Percentiles rank a stretch among this genome's conserved stretches.
Conservation (phyloP, 2,113 vertebrate genomes). For the Marmota monax region DNA sequence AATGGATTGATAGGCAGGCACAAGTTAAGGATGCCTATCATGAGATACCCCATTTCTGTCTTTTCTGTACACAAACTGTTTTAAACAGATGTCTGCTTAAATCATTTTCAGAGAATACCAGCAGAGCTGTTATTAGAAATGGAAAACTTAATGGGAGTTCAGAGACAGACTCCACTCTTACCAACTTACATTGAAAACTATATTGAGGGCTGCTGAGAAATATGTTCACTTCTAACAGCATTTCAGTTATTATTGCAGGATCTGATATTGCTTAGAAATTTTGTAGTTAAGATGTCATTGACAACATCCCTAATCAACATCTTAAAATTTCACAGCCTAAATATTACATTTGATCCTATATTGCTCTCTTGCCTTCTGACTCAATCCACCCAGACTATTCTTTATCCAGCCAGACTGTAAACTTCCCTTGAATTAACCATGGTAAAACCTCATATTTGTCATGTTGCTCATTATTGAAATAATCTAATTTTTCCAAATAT, state of each 20-base stretch:
- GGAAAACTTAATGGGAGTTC: neutral
- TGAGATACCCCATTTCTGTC: neutral
- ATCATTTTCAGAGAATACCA: neutral
- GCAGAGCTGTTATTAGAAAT: neutral
- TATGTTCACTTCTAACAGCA: neutral
- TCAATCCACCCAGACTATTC: neutral
- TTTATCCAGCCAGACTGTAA: neutral
- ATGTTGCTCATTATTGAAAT: neutral
- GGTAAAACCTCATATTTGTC: neutral
- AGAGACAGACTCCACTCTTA: neutral
- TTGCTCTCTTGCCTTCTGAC: conserved; percentile 20
- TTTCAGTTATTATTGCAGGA: neutral
- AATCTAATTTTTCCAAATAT: neutral
- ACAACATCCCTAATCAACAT: conserved; percentile 20
- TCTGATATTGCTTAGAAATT: neutral
- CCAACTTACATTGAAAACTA: neutral
- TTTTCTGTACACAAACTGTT: neutral
- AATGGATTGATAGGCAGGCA: neutral
- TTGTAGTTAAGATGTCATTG: neutral
- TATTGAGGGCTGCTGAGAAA: neutral
- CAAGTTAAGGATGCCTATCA: neutral
- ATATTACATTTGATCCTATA: neutral
- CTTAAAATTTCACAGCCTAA: neutral
- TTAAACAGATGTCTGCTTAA: neutral
- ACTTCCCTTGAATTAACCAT: conserved; percentile 25